phyloP scores from a whole-genome alignment of 2,113 vertebrate genomes.

The Apistogramma diplotaenia region DNA sequence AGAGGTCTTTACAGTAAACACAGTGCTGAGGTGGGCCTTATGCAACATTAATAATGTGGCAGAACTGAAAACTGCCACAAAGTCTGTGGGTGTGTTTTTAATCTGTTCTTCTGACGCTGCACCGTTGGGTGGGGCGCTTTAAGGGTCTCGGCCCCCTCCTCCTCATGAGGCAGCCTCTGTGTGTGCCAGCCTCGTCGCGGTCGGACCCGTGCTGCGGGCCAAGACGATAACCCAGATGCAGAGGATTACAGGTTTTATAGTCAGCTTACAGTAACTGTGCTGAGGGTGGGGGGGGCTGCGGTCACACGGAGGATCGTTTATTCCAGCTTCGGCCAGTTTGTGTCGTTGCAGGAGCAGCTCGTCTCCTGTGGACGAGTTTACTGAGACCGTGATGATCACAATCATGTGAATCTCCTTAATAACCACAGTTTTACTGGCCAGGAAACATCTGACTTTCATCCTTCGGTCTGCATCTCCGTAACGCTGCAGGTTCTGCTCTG shows the following conservation, averaged over 20 bases:
- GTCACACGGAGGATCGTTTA: slow-evolving; percentile 52
- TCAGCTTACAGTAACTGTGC: slow-evolving; percentile 66
- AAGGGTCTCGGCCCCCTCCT: slow-evolving; percentile 22
- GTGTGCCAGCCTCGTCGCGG: slow-evolving; percentile 51
- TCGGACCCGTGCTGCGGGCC: slow-evolving; percentile 12
- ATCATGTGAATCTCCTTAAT: too few relatives aligned
- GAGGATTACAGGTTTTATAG: slow-evolving; percentile 67
- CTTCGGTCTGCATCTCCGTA: not conserved
- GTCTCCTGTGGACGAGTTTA: too few relatives aligned
- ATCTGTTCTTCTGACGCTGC: slow-evolving; percentile 1
- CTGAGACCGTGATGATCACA: too few relatives aligned
- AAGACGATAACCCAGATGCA: slow-evolving; percentile 67
- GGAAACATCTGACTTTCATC: slow-evolving; percentile 24
- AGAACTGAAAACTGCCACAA: not conserved
- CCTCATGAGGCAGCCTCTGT: too few relatives aligned
- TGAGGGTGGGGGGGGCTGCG: slow-evolving; percentile 47
- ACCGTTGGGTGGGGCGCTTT: slow-evolving; percentile 53
- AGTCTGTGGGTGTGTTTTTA: slow-evolving; percentile 14
- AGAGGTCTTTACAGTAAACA: slow-evolving; percentile 35
- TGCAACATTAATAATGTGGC: slow-evolving; percentile 9
- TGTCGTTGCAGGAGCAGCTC: too few relatives aligned
- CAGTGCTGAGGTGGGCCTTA: not conserved
- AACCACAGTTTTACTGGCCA: slow-evolving; percentile 11
- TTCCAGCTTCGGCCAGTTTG: too few relatives aligned
- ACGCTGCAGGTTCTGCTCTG: not conserved